Conservation (phyloP, 2,888 invertebrate species). For the Erynnis tages region DNA sequence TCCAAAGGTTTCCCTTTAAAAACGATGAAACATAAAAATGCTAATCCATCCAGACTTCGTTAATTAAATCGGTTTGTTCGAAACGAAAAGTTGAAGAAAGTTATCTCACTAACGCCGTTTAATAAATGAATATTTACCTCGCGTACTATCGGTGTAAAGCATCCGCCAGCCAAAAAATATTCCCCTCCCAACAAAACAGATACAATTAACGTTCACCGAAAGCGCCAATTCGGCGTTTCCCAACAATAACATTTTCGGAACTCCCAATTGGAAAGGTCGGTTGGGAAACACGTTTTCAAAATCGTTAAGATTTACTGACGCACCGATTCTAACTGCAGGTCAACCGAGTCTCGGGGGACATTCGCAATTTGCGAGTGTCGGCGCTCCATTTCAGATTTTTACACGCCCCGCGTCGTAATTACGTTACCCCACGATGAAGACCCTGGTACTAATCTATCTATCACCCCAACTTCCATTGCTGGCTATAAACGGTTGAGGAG, state of each 20-base stretch:
- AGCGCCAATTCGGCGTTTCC: conserved; percentile 27
- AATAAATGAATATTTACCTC: neutral
- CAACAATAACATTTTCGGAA: conserved; percentile 28
- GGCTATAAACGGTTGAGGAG: neutral
- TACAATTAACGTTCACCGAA: conserved; percentile 27
- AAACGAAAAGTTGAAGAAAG: too few species aligned
- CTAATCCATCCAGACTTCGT: too few species aligned
- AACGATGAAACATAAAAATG: too few species aligned
- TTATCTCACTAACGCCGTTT: too few species aligned
- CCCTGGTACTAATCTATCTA: neutral
- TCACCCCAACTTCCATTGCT: conserved; percentile 28
- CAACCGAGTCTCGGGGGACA: conserved; percentile 42
- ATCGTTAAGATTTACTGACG: conserved; percentile 44
- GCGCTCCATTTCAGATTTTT: conserved; percentile 52
- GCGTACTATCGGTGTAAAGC: neutral
- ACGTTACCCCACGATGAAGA: conserved; percentile 31
- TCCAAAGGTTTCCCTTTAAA: too few species aligned
- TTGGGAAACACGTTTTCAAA: conserved; percentile 39
- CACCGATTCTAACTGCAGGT: conserved; percentile 44
- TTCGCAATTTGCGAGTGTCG: conserved; percentile 49
- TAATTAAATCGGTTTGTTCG: too few species aligned
- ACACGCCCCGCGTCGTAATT: conserved; percentile 43
- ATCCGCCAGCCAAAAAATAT: conserved; percentile 18
- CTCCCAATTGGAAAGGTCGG: conserved; percentile 27
- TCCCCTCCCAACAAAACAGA: conserved; percentile 24